Evolutionary conservation across 2,888 invertebrate species (phyloP), one percentile per base, ranked within the genome.

Genomic region (Cancer borealis): DNA sequence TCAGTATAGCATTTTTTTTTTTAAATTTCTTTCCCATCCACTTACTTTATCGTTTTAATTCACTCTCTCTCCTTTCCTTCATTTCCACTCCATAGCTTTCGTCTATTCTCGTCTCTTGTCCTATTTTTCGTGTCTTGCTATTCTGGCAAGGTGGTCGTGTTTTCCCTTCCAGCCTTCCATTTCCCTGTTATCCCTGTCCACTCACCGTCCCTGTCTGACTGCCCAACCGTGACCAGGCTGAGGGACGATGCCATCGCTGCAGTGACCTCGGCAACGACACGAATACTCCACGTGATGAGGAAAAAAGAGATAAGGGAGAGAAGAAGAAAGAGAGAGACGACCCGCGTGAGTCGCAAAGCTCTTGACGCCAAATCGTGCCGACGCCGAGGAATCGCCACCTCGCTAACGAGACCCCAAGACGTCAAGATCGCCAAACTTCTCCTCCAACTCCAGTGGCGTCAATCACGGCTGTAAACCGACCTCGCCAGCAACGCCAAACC

Each of bases 371-470:
- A 79, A 79, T 79, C 79, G 79, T 79, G 79, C 79, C 79, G 79
- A 79, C 79, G 79, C 79, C 79, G 79, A 79, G 79, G 79, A 79
- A 79, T 30, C 79, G 79, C 79, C 79, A 79, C 79, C 79, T 30
- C 30, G 79, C 79, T 79, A 79, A 79, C 79, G 79, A 79, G 79
- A 30, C 79, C 79, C 79, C 30, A 79, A 79, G 79, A 79, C 79
- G 79, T 79, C 79, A 79, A 79, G 79, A 79, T 79, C 79, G 79
- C 79, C 79, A 79, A 79, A 79, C 79, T 79, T 79, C 79, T 79
- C 79, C 79, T 79, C 79, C 79, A 79, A 79, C 79, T 79, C 79
- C 79, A 79, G 79, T 30, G 79, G 79, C 79, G 79, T 79, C 79
- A 79, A 79, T 79, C 79, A 79, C 79, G 79, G 79, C 79, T 79